phyloP scores from a whole-genome alignment of 2,888 invertebrate species.

The Chymomyza caudatula region DNA sequence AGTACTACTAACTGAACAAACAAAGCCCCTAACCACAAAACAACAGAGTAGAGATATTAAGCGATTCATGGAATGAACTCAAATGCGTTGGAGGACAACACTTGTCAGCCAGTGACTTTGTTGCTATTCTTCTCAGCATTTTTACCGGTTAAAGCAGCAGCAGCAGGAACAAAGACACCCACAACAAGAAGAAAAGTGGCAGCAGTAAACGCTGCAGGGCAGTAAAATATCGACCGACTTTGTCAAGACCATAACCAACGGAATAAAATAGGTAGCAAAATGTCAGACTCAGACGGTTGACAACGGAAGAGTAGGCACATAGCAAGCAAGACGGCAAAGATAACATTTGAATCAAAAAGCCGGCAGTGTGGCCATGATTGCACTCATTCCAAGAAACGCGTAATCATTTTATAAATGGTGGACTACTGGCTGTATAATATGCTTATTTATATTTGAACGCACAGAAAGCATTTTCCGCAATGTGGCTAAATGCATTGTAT shows the following conservation, averaged over 20 bases:
- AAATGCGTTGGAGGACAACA: slow-evolving; percentile 72
- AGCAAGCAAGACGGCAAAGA: neutral
- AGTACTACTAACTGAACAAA: slow-evolving; percentile 24
- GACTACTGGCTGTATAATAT: neutral
- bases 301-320: neutral
- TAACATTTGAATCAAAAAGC: neutral
- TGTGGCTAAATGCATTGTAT: slow-evolving; percentile 13
- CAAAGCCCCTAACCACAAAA: neutral
- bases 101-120: slow-evolving; percentile 32
- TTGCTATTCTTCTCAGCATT: neutral
- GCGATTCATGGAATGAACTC: slow-evolving; percentile 28
- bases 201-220: slow-evolving; percentile 33
- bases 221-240: slow-evolving; percentile 68
- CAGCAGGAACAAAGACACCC: slow-evolving; percentile 12
- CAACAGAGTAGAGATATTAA: neutral
- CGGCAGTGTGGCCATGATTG: slow-evolving; percentile 14
- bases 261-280: neutral
- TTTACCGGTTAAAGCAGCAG: slow-evolving; percentile 15
- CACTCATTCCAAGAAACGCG: slow-evolving; percentile 14
- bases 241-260: slow-evolving; percentile 32
- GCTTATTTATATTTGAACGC: too few relatives aligned
- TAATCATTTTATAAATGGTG: neutral
- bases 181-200: slow-evolving; percentile 31
- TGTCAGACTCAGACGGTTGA: neutral
- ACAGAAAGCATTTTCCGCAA: too few relatives aligned